Conservation (phyloP, 2,113 vertebrate species). For the Cettia cetti region DNA sequence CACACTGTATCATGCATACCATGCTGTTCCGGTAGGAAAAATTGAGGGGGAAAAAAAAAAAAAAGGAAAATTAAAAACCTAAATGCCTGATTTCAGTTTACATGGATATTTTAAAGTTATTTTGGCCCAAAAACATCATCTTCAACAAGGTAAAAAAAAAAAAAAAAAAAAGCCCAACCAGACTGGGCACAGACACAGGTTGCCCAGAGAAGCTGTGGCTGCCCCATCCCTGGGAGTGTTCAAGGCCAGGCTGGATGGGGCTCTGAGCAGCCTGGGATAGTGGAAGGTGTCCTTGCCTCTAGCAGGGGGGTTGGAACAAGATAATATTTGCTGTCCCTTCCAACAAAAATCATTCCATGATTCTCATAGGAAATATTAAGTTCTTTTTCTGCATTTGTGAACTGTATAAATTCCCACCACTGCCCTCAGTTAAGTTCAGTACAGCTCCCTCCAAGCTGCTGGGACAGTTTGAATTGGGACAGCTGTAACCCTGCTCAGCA, state of each 20-base stretch:
- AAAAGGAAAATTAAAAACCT: neutral
- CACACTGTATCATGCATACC: neutral
- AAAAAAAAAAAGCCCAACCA: neutral
- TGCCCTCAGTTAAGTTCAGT: neutral
- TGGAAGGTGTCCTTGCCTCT: neutral
- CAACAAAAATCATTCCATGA: neutral
- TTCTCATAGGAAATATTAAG: neutral
- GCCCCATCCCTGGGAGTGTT: neutral
- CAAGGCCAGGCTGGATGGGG: neutral
- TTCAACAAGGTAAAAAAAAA: neutral
- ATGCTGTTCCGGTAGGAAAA: neutral
- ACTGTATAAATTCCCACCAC: fast-evolving
- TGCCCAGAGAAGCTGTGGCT: neutral
- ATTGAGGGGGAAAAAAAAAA: neutral
- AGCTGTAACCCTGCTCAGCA: neutral
- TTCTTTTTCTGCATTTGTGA: neutral
- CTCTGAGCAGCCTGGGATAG: too few relatives aligned
- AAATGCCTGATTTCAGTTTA: neutral
- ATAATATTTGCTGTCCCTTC: neutral
- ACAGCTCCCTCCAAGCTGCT: neutral
- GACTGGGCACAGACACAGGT: neutral
- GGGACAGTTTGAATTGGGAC: neutral
- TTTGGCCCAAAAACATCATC: neutral
- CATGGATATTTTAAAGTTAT: neutral
- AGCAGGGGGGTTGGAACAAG: fast-evolving